Base-by-base conservation (phyloP, 2,888 invertebrate genomes). In the Athalia cordata region DNA sequence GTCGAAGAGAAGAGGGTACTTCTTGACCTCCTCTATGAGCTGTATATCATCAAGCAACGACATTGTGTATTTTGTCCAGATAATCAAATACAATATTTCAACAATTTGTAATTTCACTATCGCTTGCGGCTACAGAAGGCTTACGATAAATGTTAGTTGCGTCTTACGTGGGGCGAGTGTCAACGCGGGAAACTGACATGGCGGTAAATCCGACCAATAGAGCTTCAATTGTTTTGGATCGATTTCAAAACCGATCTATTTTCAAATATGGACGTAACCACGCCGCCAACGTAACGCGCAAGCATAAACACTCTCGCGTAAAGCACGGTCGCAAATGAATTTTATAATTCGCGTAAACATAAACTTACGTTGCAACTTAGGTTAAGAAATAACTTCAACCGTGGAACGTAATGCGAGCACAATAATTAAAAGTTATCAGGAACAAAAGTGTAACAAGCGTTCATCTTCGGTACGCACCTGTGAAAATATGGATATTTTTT, bases 21-120 rank as follows among this genome's bases (percentile, higher is more conserved):
- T 78, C n/a, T 78, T 78, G 8, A 78, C 78, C n/a, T 78, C 78
- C 11, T 78, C 72, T n/a, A 78, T 78, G 11, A 78, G 72, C 43
- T 78, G 67, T 50, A 78, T 77, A 13, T 78, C 78, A 52, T 78
- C 78, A 43, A 78, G 50, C 61, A 78, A 57, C 47, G 78, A 78
- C 78, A 78, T 78, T 68, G 4, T 29, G 11, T 55, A 55, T 55
- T 55, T 55, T n/a, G n/a, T 3, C 55, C 0, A 8, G 9, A n/a
- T n/a, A 15, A 9, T 9, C 3, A n/a, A 6, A 72, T 13, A 29
- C 13, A 3, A n/a, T 0, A 45, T 59, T 72, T 45, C 7, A 2
- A 43, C 15, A 11, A 59, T 57, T 13, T 47, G 47, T 45, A 45
- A 62, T 50, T 29, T n/a, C 8, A n/a, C 62, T 29, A 29, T 62